Conservation (phyloP, 2,888 invertebrate genomes). For the Urechis unicinctus region DNA sequence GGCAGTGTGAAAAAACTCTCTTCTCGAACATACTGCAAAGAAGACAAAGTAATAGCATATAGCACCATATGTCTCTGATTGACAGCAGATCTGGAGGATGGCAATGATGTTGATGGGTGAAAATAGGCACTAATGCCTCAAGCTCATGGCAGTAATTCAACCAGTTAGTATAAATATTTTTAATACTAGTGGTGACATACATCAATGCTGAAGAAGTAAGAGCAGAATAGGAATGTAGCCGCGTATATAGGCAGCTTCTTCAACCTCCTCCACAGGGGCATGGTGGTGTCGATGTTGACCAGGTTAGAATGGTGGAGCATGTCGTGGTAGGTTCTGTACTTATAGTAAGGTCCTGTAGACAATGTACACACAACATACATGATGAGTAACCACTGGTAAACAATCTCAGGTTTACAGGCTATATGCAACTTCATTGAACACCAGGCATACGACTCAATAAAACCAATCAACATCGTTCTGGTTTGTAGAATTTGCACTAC, state of each 20-base stretch:
- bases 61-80: neutral
- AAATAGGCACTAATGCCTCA: too few relatives aligned
- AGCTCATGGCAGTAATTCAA: too few relatives aligned
- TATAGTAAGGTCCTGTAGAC: conserved; percentile 79
- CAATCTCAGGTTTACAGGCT: too few relatives aligned
- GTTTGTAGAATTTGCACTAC: too few relatives aligned
- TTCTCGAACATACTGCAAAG: neutral
- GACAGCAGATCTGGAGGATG: too few relatives aligned
- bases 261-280: conserved; percentile 25
- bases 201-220: neutral
- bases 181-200: neutral
- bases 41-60: neutral
- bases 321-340: conserved; percentile 60
- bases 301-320: conserved; percentile 31
- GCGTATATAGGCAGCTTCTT: conserved; percentile 35
- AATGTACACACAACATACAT: too few relatives aligned
- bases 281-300: conserved; percentile 24
- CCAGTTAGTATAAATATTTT: too few relatives aligned
- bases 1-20: neutral
- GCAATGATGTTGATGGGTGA: too few relatives aligned
- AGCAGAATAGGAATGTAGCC: conserved; percentile 26
- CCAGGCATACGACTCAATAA: too few relatives aligned
- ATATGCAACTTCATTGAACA: too few relatives aligned
- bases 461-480: too few relatives aligned
- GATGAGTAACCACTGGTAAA: too few relatives aligned